Evolutionary conservation across 2,797 vertebrate genomes (phyloP), one percentile per base, ranked within the genome.

Genomic region (Gastrophryne carolinensis): DNA sequence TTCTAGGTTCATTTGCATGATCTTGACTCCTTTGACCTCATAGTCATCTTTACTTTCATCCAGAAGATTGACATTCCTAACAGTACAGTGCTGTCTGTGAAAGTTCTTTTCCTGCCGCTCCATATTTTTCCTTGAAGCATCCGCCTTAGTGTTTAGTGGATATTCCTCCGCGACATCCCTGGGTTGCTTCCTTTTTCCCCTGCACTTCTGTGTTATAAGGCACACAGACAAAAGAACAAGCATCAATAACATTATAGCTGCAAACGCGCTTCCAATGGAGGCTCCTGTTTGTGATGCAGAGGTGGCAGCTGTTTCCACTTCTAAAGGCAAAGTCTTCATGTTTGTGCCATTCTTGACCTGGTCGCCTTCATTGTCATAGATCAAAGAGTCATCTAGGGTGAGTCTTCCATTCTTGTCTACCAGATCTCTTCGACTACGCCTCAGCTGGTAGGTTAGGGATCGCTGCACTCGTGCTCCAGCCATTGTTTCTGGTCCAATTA

Each of bases 311-410:
- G 92, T 90, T n/a, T 90, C 90, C 67, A 86, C 81, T 79, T 98
- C 94, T 80, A 98, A 82, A 2, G 80, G 86, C 30, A 99, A 89
- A 0, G 92, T 92, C 86, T 98, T 98, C 96, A 99, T 99, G 82
- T 99, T 99, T 79, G 97, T 99, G 81, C 98, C 98, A 0, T 99
- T 99, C 86, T 98, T 98, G 37, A 96, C 81, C 84, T 95, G 94
- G 84, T 98, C 96, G 0, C 95, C 96, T 83, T 98, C 97, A 2
- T 98, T 98, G 89, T 98, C 96, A 1, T 98, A 99, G 86, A 97
- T 88, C 24, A 99, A 91, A n/a, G 98, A 97, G 80, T 98, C 93
- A 0, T 98, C 93, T 41, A 98, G 91, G 0, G 79, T 82, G 70
- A 92, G 85, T 0, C 79, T 83, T 21, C 94, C 89, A 0, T 84